Conservation (phyloP, 2,888 invertebrate species). For the Ophion obscuratus region DNA sequence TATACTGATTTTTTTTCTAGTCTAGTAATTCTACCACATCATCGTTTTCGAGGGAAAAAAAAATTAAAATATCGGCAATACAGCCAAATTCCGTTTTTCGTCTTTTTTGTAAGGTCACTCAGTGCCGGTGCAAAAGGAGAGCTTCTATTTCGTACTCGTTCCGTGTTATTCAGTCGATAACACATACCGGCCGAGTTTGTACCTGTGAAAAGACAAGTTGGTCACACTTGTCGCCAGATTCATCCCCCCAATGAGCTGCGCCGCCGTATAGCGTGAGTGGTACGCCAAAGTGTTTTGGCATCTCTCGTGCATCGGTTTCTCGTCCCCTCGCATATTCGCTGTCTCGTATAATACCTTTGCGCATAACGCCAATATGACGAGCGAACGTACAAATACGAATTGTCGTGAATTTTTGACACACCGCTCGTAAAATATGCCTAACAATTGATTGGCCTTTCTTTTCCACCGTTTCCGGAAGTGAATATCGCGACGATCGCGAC, state of each 20-base stretch:
- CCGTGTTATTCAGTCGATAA: not conserved
- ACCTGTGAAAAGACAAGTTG: constrained; percentile 6
- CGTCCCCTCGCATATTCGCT: not conserved
- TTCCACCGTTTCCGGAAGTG: constrained; percentile 26
- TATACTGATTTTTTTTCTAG: too few relatives aligned
- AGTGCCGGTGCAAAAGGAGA: not conserved
- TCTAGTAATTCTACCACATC: too few relatives aligned
- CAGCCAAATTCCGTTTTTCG: not conserved
- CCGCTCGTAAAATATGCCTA: not conserved
- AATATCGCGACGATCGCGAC: constrained; percentile 12
- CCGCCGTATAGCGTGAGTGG: constrained; percentile 11
- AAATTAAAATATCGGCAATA: too few relatives aligned
- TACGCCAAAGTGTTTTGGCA: constrained; percentile 12
- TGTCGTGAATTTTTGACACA: constrained; percentile 14
- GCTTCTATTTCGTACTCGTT: not conserved
- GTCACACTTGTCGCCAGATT: constrained; percentile 25
- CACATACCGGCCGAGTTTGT: not conserved
- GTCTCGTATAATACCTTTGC: constrained; percentile 1
- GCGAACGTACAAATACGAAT: constrained; percentile 18
- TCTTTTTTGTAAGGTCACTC: not conserved
- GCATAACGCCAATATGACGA: constrained; percentile 49
- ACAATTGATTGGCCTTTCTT: not conserved
- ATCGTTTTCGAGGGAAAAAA: too few relatives aligned
- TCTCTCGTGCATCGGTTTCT: constrained; percentile 11
- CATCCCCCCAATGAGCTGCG: not conserved